Evolutionary conservation across 1,140 invertebrate species (phyloP).

Genomic region (Bacillus rossius): DNA sequence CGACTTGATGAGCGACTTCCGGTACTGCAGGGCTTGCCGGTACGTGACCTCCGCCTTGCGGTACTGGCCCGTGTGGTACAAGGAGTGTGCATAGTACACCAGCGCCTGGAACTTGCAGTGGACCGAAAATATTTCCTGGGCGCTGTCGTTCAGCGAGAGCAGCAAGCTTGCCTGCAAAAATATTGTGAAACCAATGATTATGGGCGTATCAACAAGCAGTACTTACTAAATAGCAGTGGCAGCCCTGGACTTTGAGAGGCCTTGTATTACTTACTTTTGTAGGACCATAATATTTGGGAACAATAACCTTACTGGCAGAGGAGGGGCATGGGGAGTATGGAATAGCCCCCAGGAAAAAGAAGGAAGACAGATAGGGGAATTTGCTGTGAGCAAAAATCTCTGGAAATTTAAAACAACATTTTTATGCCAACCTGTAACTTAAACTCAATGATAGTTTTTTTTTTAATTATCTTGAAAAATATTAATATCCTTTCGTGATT

Average conservation of each 20-base stretch:
- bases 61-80: constrained; percentile 58
- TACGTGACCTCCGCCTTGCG: constrained; percentile 62
- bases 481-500: too few relatives aligned
- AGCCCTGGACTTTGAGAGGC: neutral
- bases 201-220: neutral
- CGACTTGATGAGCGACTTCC: constrained; percentile 60
- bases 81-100: constrained; percentile 61
- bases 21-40: constrained; percentile 58
- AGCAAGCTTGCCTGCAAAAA: constrained; percentile 54
- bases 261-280: neutral
- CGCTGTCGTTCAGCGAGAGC: constrained; percentile 58
- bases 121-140: constrained; percentile 49
- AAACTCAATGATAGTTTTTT: too few relatives aligned
- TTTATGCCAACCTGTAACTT: too few relatives aligned
- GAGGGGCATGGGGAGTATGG: neutral
- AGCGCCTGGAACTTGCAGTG: constrained; percentile 56
- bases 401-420: too few relatives aligned
- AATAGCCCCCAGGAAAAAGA: too few relatives aligned
- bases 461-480: too few relatives aligned
- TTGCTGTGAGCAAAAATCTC: too few relatives aligned
- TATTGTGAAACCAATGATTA: constrained; percentile 16
- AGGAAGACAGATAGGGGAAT: too few relatives aligned
- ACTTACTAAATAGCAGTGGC: neutral
- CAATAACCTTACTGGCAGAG: neutral
- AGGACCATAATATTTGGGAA: neutral